phyloP scores from a whole-genome alignment of 2,888 invertebrate species.

The Sycophila texana region DNA sequence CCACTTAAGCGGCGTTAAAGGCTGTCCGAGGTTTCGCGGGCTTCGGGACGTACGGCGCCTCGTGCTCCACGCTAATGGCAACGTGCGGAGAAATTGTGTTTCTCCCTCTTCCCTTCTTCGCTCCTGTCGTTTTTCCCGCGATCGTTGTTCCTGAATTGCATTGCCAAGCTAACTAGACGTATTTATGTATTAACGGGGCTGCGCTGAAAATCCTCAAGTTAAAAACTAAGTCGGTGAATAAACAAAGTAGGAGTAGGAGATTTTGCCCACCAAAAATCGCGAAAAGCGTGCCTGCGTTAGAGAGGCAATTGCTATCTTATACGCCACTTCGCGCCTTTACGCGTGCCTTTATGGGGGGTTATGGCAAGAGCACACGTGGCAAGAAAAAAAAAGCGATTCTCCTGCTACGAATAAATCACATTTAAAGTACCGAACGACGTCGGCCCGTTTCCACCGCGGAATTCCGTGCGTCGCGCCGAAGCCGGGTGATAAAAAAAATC shows the following conservation, averaged over 20 bases:
- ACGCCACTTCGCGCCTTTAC: neutral
- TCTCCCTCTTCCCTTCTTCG: constrained; percentile 38
- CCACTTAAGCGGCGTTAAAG: constrained; percentile 62
- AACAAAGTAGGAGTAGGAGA: neutral
- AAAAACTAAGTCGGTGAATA: neutral
- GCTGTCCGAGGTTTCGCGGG: constrained; percentile 52
- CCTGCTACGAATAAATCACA: constrained; percentile 39
- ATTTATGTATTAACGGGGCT: constrained; percentile 8
- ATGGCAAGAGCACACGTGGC: neutral
- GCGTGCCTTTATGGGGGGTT: too few relatives aligned
- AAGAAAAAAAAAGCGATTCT: constrained; percentile 15
- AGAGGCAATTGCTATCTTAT: neutral
- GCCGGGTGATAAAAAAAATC: constrained; percentile 39
- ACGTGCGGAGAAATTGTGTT: constrained; percentile 58
- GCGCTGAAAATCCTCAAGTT: neutral
- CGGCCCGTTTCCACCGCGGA: neutral
- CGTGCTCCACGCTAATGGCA: constrained; percentile 43
- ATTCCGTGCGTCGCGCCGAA: constrained; percentile 4
- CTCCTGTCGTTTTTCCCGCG: neutral
- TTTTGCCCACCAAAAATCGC: constrained; percentile 13
- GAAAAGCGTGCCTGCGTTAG: too few relatives aligned
- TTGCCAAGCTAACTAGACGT: constrained; percentile 11
- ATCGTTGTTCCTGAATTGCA: constrained; percentile 26
- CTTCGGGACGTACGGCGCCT: constrained; percentile 29
- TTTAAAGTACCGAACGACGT: constrained; percentile 48